Base-by-base conservation (phyloP, 1,140 invertebrate genomes). In the Heterodera carotae region DNA sequence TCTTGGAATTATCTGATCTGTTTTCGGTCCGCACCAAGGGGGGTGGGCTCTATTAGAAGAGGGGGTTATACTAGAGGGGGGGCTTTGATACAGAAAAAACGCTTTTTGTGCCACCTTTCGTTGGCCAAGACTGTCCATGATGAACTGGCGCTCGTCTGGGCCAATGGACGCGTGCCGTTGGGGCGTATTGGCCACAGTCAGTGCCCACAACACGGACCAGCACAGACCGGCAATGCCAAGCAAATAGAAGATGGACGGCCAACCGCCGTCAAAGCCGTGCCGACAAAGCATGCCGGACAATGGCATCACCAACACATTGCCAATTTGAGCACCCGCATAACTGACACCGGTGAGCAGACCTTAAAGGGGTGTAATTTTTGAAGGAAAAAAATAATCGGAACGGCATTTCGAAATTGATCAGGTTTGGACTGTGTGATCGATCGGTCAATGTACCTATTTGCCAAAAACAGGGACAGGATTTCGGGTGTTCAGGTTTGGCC, bases 121-220 rank as follows among this genome's bases (percentile, higher is more conserved):
- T 62, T 74, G 59, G 15, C 72, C 72, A 1, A 87, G 60, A 0
- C 79, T 70, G 18, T 75, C 64, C 15, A 84, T 62, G 83, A 95
- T 93, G 82, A 93, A 94, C 66, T 92, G 91, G 4, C 93, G 88
- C 89, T 96, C 94, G 31, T 91, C 90, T 56, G 91, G 88, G 0
- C 91, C 91, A 70, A 95, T 95, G 33, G 90, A 89, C 2, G 91
- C 91, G 89, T 95, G 94, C 68, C 91, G 89, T 72, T 92, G 91
- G 0, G 94, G 94, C 12, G 91, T 91, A 80, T 94, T 93, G 53
- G 91, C 91, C 0, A 94, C 92, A 5, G 93, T 88, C 67, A 92
- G 89, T 84, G 91, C 92, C 93, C 93, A 94, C 10, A 90, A 75
- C 4, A 88, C 36, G 71, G 87, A 91, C 91, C 91, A 92, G 1